Percentiles rank a stretch among this genome's conserved stretches.
These are phyloP conservation scores for Laticauda colubrina DNA, from an alignment of 2,113 vertebrate genomes.

Conservation along the genomic window DNA sequence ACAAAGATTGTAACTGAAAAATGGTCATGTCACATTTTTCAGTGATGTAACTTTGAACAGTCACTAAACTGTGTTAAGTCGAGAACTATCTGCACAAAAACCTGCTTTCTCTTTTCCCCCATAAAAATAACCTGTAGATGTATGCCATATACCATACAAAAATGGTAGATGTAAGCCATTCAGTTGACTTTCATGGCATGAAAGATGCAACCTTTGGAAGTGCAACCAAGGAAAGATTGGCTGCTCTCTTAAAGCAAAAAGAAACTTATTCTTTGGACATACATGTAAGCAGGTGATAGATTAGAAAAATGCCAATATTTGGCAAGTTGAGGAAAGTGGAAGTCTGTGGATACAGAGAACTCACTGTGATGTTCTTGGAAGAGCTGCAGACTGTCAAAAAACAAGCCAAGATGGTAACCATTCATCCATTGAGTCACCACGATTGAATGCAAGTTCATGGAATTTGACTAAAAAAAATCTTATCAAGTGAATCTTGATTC, in stretches of 20 bases:
- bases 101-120: too few species aligned
- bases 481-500: not conserved
- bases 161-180: too few species aligned
- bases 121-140: too few species aligned
- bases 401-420: not conserved
- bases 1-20: too few species aligned
- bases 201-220: too few species aligned
- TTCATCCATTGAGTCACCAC: not conserved
- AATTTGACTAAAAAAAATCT: not conserved
- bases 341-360: not conserved
- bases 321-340: not conserved
- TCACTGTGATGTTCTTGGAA: not conserved
- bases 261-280: not conserved
- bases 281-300: not conserved
- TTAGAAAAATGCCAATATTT: not conserved
- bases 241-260: not conserved
- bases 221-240: not conserved
- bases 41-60: too few species aligned
- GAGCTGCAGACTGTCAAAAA: not conserved
- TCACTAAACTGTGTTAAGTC: too few species aligned
- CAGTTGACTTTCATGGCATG: too few species aligned
- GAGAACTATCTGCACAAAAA: too few species aligned
- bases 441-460: not conserved
- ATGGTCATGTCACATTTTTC: too few species aligned
- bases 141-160: too few species aligned